Percentiles rank a stretch among this genome's conserved stretches.
These are phyloP conservation scores for Syngnathus typhle DNA, from an alignment of 2,113 vertebrate species.

Conservation along the genomic window DNA sequence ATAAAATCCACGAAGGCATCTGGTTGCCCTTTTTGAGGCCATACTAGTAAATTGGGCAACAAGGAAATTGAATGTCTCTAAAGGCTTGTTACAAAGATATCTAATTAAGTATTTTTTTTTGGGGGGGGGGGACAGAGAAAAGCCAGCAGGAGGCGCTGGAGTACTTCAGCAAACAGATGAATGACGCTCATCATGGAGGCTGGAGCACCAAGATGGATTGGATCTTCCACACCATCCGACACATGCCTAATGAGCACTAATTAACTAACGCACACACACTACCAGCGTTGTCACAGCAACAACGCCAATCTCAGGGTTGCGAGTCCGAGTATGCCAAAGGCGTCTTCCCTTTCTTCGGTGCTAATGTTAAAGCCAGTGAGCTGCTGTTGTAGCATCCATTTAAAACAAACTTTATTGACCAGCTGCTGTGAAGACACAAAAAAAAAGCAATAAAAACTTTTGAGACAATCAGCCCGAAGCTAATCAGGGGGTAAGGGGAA, in stretches of 20 bases:
- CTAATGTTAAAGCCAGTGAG: constrained; percentile 27
- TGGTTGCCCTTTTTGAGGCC: no score
- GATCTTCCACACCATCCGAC: constrained; percentile 76
- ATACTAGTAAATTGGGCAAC: neutral
- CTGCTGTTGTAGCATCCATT: constrained; percentile 5
- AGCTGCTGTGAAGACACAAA: constrained; percentile 5
- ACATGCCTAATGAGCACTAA: constrained; percentile 70
- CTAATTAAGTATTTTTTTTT: neutral
- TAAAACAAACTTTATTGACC: constrained; percentile 26
- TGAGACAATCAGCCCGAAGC: neutral
- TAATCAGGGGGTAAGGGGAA: neutral
- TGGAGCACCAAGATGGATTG: constrained; percentile 81
- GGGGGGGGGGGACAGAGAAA: constrained; percentile 41
- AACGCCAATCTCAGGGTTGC: constrained; percentile 52
- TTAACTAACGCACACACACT: constrained; percentile 15
- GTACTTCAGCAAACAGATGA: constrained; percentile 78
- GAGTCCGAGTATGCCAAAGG: constrained; percentile 33
- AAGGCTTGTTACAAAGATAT: neutral
- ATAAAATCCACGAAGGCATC: neutral
- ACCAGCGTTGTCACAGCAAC: constrained; percentile 28
- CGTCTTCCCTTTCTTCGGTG: constrained; percentile 38
- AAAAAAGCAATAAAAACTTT: constrained; percentile 2
- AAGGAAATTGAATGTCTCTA: neutral
- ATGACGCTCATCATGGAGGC: constrained; percentile 74
- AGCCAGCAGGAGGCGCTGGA: constrained; percentile 73